These are phyloP conservation scores for Brotula barbata DNA, from an alignment of 2,797 vertebrate genomes.

Conservation along the genomic window DNA sequence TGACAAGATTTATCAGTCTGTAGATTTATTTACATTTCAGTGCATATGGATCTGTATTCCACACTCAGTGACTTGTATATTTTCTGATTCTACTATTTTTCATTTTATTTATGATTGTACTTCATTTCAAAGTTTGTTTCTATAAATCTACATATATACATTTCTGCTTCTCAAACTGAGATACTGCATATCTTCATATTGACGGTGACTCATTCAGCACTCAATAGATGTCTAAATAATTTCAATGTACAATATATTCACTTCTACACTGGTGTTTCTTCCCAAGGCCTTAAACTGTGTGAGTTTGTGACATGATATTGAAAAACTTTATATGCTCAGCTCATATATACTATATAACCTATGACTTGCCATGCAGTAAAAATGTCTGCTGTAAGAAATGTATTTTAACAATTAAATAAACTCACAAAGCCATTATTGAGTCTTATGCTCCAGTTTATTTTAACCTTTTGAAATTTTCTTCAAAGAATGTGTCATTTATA, in stretches of 20 bases:
- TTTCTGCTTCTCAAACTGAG: slow-evolving; percentile 17
- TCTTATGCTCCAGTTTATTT: slow-evolving; percentile 48
- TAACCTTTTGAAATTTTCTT: slow-evolving; percentile 42
- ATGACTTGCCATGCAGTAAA: slow-evolving; percentile 14
- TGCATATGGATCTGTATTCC: slow-evolving; percentile 9
- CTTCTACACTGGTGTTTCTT: slow-evolving; percentile 42
- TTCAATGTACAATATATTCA: slow-evolving; percentile 14
- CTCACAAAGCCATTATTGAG: slow-evolving; percentile 34
- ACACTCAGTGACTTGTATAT: slow-evolving; percentile 28
- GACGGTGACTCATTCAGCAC: slow-evolving; percentile 8
- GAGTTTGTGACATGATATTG: slow-evolving; percentile 27
- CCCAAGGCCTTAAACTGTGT: slow-evolving; percentile 24
- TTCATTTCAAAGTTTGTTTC: slow-evolving; percentile 9
- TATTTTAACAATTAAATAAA: slow-evolving; percentile 73
- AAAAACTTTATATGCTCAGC: slow-evolving; percentile 25
- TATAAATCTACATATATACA: background rate
- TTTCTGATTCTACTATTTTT: background rate
- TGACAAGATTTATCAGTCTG: slow-evolving; percentile 3
- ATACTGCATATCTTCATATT: slow-evolving; percentile 7
- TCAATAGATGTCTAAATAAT: slow-evolving; percentile 6
- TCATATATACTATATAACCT: slow-evolving; percentile 37
- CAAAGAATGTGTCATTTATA: slow-evolving; percentile 40
- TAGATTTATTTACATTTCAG: slow-evolving; percentile 18
- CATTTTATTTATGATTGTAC: background rate
- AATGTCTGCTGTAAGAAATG: slow-evolving; percentile 35